Percentiles rank a stretch among this genome's conserved stretches.
Conservation (phyloP, 1,140 invertebrate genomes). For the Pararge aegeria region DNA sequence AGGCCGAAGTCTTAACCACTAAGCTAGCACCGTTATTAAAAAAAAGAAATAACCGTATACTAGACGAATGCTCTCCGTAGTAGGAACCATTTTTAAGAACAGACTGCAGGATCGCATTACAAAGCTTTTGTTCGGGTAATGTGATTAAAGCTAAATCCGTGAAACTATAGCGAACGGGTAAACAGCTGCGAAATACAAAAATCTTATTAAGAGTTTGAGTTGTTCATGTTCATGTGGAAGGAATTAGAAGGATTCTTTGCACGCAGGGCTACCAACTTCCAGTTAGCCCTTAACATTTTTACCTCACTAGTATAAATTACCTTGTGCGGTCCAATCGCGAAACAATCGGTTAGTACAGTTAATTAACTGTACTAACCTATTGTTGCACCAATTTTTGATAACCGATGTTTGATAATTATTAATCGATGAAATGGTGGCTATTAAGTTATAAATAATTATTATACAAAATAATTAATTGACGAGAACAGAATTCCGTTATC, state of each 20-base stretch:
- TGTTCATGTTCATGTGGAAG: conserved; percentile 6
- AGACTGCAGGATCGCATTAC: conserved; percentile 16
- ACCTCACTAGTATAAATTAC: too few species aligned
- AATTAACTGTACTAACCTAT: too few species aligned
- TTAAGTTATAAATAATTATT: too few species aligned
- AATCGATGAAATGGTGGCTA: too few species aligned
- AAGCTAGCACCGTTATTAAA: too few species aligned
- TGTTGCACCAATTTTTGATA: too few species aligned
- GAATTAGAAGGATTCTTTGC: conserved; percentile 3
- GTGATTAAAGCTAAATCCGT: conserved; percentile 29
- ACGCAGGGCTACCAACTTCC: neutral
- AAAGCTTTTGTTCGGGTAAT: conserved; percentile 1
- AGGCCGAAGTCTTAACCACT: too few species aligned
- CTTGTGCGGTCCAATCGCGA: too few species aligned
- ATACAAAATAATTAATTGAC: too few species aligned
- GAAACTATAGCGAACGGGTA: conserved; percentile 5
- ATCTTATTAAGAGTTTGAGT: conserved; percentile 8
- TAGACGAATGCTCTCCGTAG: neutral
- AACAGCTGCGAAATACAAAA: conserved; percentile 7
- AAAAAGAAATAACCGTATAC: neutral
- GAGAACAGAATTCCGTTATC: too few species aligned
- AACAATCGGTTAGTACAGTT: too few species aligned
- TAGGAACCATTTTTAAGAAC: neutral
- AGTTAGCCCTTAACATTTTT: neutral
- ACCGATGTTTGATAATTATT: too few species aligned